Evolutionary conservation across 2,113 vertebrate species (phyloP), one percentile per base, ranked within the genome.

Genomic region (Parus major): DNA sequence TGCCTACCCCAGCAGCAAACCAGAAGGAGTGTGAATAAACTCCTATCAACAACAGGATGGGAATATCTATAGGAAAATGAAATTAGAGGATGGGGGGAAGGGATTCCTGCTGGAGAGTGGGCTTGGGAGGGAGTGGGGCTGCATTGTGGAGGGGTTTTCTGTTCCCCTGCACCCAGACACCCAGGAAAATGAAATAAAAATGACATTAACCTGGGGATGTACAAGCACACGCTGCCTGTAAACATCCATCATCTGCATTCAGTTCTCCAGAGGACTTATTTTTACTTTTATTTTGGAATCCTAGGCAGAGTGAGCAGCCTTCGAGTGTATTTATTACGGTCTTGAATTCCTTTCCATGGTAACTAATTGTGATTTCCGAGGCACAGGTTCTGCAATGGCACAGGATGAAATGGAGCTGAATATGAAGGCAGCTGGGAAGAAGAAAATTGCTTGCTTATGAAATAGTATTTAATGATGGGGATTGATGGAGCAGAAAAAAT

Each of bases 321-420:
- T 49, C 0, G 5, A 70, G 84, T 21, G 70, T 65, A 52, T 93
- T 96, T 85, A 72, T 91, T 73, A 77, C 1, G 5, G 70, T 76
- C 25, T 33, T 81, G 79, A 79, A 95, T 83, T 95, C 90, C 64
- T 97, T 97, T 88, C 93, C 86, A 93, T 94, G 92, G 85, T 84
- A 96, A 97, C 81, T 96, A 94, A 92, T 76, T 94, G 89, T 85
- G 81, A 86, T 88, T 95, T 97, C 86, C 33, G 60, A 96, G 92
- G 80, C 72, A 25, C 66, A 75, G 79, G 88, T 86, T 89, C 56
- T 89, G 82, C 85, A 68, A 33, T 35, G 79, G 89, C 39, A 87
- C 53, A 47, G 36, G 80, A 84, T 75, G 94, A 90, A 94, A 95
- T 64, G 79, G 87, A 96, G 65, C 91, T 87, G 71, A 82, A 71